Conservation (phyloP, 2,888 invertebrate genomes). For the Protodeltote pygarga region DNA sequence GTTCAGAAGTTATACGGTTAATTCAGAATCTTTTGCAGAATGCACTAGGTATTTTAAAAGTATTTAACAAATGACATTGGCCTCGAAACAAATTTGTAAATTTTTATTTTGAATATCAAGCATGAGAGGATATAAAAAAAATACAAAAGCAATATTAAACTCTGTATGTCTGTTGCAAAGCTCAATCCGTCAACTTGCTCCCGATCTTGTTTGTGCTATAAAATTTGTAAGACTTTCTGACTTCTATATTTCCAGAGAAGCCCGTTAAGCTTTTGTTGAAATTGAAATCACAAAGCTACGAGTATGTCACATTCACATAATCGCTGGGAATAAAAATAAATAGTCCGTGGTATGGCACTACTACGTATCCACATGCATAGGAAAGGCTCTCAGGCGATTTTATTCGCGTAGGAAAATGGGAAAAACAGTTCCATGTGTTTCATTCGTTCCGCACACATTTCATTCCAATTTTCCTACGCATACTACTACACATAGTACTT, state of each 20-base stretch:
- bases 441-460: too few species aligned
- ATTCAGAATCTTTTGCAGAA: too few species aligned
- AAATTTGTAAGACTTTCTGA: slow-evolving; percentile 42
- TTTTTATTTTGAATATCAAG: too few species aligned
- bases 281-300: slow-evolving; percentile 26
- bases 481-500: too few species aligned
- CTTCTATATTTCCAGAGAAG: slow-evolving; percentile 26
- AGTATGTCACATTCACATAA: slow-evolving; percentile 7
- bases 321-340: slow-evolving; percentile 35
- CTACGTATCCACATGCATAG: slow-evolving; percentile 8
- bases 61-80: too few species aligned
- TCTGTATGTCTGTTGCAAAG: slow-evolving; percentile 36
- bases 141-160: too few species aligned
- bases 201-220: slow-evolving; percentile 27
- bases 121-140: too few species aligned
- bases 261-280: slow-evolving; percentile 33
- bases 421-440: too few species aligned
- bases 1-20: slow-evolving; percentile 13
- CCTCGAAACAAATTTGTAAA: too few species aligned
- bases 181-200: slow-evolving; percentile 30
- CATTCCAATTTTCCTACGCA: too few species aligned
- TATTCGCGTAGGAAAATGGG: slow-evolving; percentile 2
- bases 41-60: too few species aligned
- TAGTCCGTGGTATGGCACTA: slow-evolving; percentile 30
- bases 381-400: slow-evolving; percentile 9